phyloP scores from a whole-genome alignment of 2,113 vertebrate species.

The Collichthys lucidus region DNA sequence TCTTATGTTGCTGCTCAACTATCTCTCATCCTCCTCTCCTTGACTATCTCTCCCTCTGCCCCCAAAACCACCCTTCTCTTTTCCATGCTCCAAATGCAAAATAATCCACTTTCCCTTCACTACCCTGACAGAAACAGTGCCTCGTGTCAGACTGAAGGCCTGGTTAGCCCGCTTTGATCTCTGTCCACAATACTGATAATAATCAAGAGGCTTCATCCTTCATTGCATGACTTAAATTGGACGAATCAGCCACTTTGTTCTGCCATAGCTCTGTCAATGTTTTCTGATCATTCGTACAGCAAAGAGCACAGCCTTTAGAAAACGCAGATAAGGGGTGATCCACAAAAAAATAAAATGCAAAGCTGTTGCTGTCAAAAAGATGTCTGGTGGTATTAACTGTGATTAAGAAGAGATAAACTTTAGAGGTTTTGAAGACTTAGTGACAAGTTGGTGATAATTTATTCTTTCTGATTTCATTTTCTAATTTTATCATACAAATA shows the following conservation, averaged over 20 bases:
- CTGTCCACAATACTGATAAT: slow-evolving; percentile 56
- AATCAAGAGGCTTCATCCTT: slow-evolving; percentile 49
- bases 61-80: slow-evolving; percentile 48
- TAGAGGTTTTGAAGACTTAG: slow-evolving; percentile 11
- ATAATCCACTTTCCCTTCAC: slow-evolving; percentile 64
- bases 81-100: slow-evolving; percentile 64
- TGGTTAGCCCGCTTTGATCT: slow-evolving; percentile 59
- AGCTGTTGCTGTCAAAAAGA: slow-evolving; percentile 29
- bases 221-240: slow-evolving; percentile 40
- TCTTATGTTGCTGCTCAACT: slow-evolving; percentile 60
- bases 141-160: slow-evolving; percentile 53
- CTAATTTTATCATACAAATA: not conserved
- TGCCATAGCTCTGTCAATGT: slow-evolving; percentile 12
- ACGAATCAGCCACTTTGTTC: slow-evolving; percentile 52
- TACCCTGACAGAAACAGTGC: slow-evolving; percentile 41
- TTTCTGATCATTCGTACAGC: slow-evolving; percentile 40
- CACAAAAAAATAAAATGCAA: slow-evolving; percentile 23
- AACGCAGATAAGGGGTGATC: slow-evolving; percentile 11
- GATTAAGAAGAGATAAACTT: slow-evolving; percentile 21
- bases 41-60: slow-evolving; percentile 46
- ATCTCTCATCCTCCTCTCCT: slow-evolving; percentile 43
- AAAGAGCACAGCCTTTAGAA: slow-evolving; percentile 34
- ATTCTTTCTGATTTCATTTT: slow-evolving; percentile 6
- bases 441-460: slow-evolving; percentile 26
- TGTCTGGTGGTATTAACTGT: slow-evolving; percentile 15